Base-by-base conservation (phyloP, 1,140 invertebrate genomes). In the Tetragonula clypearis region DNA sequence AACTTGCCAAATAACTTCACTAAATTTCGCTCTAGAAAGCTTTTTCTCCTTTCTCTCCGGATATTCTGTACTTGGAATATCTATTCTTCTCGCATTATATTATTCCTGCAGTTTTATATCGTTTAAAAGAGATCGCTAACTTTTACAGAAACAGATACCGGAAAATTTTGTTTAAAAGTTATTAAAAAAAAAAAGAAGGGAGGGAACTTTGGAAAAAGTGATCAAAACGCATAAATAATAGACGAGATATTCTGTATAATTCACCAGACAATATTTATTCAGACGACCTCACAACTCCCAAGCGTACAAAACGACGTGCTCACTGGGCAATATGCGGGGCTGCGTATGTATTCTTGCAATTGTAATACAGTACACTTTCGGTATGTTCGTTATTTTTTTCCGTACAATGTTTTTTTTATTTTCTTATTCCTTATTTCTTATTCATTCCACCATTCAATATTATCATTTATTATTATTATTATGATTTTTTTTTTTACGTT, bases 201-300 rank as follows among this genome's bases (percentile, higher is more conserved):
- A n/a, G 4, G 11, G 15, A 23, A 79, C 49, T 23, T 71, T 21
- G n/a, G 26, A 72, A 62, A 26, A n/a, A 23, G 60, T 12, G n/a
- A 5, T 62, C 41, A 8, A 35, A 55, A 14, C 66, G 55, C 15
- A 26, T 84, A 91, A 94, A 93, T 93, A 91, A 93, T 83, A 91
- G 87, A 92, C 75, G 15, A 91, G 84, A 87, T 90, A 77, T 90
- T 93, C 90, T 94, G 90, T 94, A 95, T 95, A 95, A 95, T 96
- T 96, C 95, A 96, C 96, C 96, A 96, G 96, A 96, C 96, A 96
- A 95, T 96, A 95, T 96, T 96, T 96, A 96, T 96, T 96, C 96
- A 96, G 95, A 96, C 96, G 95, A 95, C 95, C 96, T 96, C 96
- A 96, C 96, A 96, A 96, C 95, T 96, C 95, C 95, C 95, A 96